Evolutionary conservation across 1,140 invertebrate species (phyloP).

Genomic region (Plectrocnemia conspersa): DNA sequence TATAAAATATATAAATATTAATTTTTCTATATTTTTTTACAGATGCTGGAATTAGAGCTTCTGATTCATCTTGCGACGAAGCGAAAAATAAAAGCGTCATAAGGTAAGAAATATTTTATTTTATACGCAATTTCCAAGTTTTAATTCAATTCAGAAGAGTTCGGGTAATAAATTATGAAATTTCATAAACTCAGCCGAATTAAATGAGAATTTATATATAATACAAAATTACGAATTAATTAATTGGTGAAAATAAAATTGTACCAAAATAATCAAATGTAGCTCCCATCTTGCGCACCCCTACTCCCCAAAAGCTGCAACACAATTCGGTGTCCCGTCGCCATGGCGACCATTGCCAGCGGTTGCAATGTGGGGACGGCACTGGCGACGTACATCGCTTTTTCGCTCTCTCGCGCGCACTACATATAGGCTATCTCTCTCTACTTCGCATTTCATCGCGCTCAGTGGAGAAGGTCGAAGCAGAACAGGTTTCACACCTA

Average conservation of each 20-base stretch:
- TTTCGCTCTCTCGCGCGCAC: conserved; percentile 4
- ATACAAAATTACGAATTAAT: too few species aligned
- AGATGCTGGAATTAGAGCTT: too few species aligned
- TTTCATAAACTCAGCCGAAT: too few species aligned
- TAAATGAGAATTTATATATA: too few species aligned
- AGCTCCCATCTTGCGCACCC: conserved; percentile 3
- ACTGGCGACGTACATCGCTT: not conserved
- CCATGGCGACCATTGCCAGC: conserved; percentile 7
- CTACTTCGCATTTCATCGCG: conserved; percentile 3
- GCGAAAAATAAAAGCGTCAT: too few species aligned
- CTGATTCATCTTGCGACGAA: too few species aligned
- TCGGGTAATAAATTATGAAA: too few species aligned
- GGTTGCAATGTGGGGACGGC: not conserved
- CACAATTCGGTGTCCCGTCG: conserved; percentile 2
- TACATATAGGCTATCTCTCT: not conserved
- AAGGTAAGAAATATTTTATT: too few species aligned
- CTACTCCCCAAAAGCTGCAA: not conserved
- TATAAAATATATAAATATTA: too few species aligned
- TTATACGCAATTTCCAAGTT: too few species aligned
- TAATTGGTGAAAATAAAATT: not conserved
- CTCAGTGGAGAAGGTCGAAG: conserved; percentile 13
- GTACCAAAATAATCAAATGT: not conserved
- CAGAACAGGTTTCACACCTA: conserved; percentile 15
- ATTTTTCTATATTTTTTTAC: too few species aligned
- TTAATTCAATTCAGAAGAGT: too few species aligned